A percentile compares a stretch with the other conserved stretches of the same genome.
Evolutionary conservation across 2,888 invertebrate genomes (phyloP).

Genomic region (Apotomis betuletana): DNA sequence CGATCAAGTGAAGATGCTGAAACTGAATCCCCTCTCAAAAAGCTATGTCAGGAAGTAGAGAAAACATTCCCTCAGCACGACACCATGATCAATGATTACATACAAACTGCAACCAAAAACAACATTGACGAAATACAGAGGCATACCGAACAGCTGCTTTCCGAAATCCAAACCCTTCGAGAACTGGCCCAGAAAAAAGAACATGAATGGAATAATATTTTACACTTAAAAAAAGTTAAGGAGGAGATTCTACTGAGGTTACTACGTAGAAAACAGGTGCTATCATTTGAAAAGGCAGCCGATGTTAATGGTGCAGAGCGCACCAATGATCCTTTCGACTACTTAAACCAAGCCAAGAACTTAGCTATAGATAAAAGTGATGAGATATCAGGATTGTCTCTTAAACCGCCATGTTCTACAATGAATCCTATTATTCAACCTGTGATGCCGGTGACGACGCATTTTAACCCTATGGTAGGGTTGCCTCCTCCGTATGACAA

Average conservation of each 20-base stretch:
- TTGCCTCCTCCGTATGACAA: slow-evolving; percentile 78
- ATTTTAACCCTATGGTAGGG: slow-evolving; percentile 73
- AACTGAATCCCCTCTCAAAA: slow-evolving; percentile 76
- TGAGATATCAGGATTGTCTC: slow-evolving; percentile 74
- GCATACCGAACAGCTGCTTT: slow-evolving; percentile 85
- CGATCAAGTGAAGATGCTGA: slow-evolving; percentile 73
- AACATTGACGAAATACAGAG: slow-evolving; percentile 85
- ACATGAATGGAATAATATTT: slow-evolving; percentile 92
- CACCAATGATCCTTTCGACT: slow-evolving; percentile 70
- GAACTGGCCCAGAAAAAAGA: slow-evolving; percentile 91
- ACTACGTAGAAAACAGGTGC: slow-evolving; percentile 86
- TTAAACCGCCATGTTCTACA: slow-evolving; percentile 69
- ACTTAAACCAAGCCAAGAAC: slow-evolving; percentile 73
- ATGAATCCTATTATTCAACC: slow-evolving; percentile 68
- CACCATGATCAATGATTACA: slow-evolving; percentile 85
- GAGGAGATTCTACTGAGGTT: slow-evolving; percentile 90
- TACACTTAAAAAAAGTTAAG: slow-evolving; percentile 92
- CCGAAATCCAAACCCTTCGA: slow-evolving; percentile 87
- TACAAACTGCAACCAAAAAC: slow-evolving; percentile 85
- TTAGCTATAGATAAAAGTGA: slow-evolving; percentile 78
- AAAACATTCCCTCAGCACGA: slow-evolving; percentile 83
- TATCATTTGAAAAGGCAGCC: slow-evolving; percentile 75
- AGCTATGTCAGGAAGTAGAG: slow-evolving; percentile 79
- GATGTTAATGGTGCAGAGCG: slow-evolving; percentile 71
- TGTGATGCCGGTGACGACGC: slow-evolving; percentile 69